Evolutionary conservation across 2,888 invertebrate species (phyloP), one percentile per base, ranked within the genome.

Genomic region (Julus scandinavius): DNA sequence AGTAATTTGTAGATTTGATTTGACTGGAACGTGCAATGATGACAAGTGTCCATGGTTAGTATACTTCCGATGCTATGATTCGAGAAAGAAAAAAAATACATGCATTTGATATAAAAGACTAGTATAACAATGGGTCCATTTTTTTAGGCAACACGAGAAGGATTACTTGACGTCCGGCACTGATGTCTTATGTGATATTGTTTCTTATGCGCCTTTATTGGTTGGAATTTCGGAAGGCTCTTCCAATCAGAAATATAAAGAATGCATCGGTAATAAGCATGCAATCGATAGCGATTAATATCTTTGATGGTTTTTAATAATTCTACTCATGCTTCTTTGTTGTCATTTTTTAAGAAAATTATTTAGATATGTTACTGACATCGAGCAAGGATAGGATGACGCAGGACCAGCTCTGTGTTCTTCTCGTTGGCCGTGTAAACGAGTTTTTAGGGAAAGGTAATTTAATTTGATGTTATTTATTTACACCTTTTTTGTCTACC

Each of bases 131-230:
- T 58, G n/a, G 13, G 7, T 7, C 45, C 7, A 45, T 45, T 45
- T 29, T 29, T 63, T 0, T 40, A 89, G 89, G 89, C 89, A 89
- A 88, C 89, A 89, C 86, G 54, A 87, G 6, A 83, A 49, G 40
- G 87, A 92, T 89, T 91, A 91, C 89, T 88, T 89, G n/a, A 89
- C 91, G 90, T 89, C 90, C 5, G 91, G 91, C 13, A 89, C 90
- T 80, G 92, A 92, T 87, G 90, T 91, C n/a, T 89, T 92, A 20
- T 89, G 90, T 87, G 92, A 92, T 88, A 90, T 92, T 29, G 90
- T 92, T 7, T 90, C 91, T 6, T 92, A 92, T 89, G 91, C 90
- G 88, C 92, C 92, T 5, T 49, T 89, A 11, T 86, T 92, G 15
- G 91, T 91, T 87, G 87, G 49, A n/a, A 0, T 80, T 49, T 72